Evolutionary conservation across 1,140 invertebrate genomes (phyloP).

Genomic region (Cydia fagiglandana): DNA sequence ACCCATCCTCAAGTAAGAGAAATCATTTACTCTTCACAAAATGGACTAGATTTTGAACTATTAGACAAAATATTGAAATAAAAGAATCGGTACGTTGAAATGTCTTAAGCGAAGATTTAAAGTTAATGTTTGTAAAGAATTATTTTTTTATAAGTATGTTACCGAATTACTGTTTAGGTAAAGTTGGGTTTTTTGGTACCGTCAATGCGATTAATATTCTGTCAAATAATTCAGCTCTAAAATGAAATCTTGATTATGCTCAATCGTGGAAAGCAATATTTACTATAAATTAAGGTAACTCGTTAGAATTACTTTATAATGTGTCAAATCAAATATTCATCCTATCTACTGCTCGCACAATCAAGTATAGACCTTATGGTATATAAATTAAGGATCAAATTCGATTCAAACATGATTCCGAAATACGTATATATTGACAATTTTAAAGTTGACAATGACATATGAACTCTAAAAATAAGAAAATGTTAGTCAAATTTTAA

Average conservation of each 20-base stretch:
- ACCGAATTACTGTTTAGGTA: not conserved
- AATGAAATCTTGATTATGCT: conserved; percentile 8
- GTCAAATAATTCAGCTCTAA: conserved; percentile 10
- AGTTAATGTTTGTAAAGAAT: too few relatives aligned
- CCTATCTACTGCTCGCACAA: conserved; percentile 17
- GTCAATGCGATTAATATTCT: not conserved
- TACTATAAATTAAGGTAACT: conserved; percentile 26
- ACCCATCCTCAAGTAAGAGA: not conserved
- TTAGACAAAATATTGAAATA: not conserved
- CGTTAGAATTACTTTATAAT: not conserved
- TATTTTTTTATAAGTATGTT: not conserved
- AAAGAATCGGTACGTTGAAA: not conserved
- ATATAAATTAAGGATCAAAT: not conserved
- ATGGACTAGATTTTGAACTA: not conserved
- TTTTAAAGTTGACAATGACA: not conserved
- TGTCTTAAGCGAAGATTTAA: too few relatives aligned
- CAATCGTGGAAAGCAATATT: conserved; percentile 29
- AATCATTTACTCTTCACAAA: not conserved
- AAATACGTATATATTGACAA: conserved; percentile 10
- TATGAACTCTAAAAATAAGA: not conserved
- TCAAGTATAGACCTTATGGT: conserved; percentile 1
- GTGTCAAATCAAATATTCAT: conserved; percentile 10
- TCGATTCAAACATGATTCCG: conserved; percentile 18
- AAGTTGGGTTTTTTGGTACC: too few relatives aligned
- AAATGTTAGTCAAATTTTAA: not conserved